phyloP scores from a whole-genome alignment of 2,797 vertebrate genomes.

The Eleutherodactylus coqui region DNA sequence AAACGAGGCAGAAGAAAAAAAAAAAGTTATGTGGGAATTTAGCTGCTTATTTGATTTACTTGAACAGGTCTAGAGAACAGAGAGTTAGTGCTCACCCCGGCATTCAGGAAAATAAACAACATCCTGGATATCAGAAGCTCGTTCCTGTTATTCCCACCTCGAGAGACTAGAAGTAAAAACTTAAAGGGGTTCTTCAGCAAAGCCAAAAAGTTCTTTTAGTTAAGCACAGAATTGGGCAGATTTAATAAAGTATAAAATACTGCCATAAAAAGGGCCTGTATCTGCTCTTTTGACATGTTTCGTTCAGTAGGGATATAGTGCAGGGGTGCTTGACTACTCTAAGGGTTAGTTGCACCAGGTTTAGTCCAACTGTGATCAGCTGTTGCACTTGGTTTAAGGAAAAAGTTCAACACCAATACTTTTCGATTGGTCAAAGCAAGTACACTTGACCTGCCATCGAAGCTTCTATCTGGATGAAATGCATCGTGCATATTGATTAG shows the following conservation, averaged over 20 bases:
- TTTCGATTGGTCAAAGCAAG: no score
- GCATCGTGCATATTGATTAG: no score
- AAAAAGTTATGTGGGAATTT: conserved; percentile 27
- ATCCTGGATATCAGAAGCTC: neutral
- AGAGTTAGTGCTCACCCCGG: conserved; percentile 10
- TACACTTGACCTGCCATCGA: no score
- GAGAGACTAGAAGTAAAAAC: neutral
- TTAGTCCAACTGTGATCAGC: no score
- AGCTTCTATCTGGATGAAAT: no score
- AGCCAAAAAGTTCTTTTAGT: neutral
- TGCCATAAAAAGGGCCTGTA: neutral
- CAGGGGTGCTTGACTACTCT: no score
- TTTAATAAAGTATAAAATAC: neutral
- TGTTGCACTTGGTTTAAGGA: no score
- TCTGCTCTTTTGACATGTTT: neutral
- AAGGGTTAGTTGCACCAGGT: no score
- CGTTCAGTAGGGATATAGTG: no score
- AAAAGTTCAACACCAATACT: no score
- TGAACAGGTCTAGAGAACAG: conserved; percentile 19
- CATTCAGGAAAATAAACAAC: conserved; percentile 12
- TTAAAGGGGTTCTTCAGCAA: neutral
- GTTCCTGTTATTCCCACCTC: neutral
- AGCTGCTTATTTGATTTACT: conserved; percentile 26
- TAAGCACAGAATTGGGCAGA: neutral
- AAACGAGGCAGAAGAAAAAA: conserved; percentile 25